Conservation (phyloP, 2,113 vertebrate species). For the Ranitomeya variabilis region DNA sequence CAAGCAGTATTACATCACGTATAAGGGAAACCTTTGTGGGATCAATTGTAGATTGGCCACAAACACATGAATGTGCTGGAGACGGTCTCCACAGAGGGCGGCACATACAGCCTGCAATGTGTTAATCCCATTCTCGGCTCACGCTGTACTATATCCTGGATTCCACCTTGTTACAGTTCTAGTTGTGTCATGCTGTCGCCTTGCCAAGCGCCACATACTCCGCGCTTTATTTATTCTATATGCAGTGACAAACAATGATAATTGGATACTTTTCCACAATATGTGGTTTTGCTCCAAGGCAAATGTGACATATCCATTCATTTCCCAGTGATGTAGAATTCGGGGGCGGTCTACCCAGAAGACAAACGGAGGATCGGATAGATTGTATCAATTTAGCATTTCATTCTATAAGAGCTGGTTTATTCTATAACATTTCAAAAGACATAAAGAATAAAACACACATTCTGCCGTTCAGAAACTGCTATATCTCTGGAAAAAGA, state of each 20-base stretch:
- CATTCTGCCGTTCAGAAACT: not conserved
- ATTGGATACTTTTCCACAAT: constrained; percentile 39
- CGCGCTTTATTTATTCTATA: constrained; percentile 25
- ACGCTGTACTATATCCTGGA: not conserved
- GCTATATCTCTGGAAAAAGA: not conserved
- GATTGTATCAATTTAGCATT: constrained; percentile 19
- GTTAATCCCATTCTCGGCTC: not conserved
- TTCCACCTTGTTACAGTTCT: not conserved
- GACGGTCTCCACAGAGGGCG: not conserved
- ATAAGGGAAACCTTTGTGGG: not conserved
- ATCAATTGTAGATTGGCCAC: not conserved
- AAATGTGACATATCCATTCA: constrained; percentile 42
- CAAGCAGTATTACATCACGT: not conserved
- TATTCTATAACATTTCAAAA: not conserved
- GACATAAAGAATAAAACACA: not conserved
- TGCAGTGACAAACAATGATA: constrained; percentile 36
- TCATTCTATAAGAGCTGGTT: not conserved
- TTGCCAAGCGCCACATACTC: constrained; percentile 11
- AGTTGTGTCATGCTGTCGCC: not conserved
- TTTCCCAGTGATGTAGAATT: constrained; percentile 33
- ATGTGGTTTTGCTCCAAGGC: constrained; percentile 20
- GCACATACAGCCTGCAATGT: not conserved
- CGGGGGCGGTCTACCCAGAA: constrained; percentile 37
- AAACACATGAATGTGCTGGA: not conserved
- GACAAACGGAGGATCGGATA: constrained; percentile 17